Evolutionary conservation across 2,113 vertebrate species (phyloP).

Genomic region (Arvicanthis niloticus): DNA sequence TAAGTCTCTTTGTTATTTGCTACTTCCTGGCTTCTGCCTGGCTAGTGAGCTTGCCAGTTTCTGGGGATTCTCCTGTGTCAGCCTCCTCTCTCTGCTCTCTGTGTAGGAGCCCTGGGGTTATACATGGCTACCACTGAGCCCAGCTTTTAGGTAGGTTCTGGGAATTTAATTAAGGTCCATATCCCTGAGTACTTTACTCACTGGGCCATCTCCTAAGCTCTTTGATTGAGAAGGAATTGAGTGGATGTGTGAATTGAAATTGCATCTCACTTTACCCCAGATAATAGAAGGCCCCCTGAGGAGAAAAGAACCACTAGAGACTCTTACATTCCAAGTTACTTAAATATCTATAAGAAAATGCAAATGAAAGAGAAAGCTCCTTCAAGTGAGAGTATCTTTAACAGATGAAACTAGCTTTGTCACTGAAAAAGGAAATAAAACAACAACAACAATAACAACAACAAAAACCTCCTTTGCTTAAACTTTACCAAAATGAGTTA

Average conservation of each 20-base stretch:
- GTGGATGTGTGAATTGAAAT: neutral
- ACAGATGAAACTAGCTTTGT: neutral
- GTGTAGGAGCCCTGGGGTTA: neutral
- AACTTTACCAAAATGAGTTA: slow-evolving; percentile 17
- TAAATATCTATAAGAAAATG: slow-evolving; percentile 7
- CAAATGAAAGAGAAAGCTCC: neutral
- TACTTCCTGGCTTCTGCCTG: neutral
- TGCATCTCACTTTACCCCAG: neutral
- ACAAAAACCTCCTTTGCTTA: neutral
- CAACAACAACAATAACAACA: neutral
- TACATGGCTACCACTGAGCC: neutral
- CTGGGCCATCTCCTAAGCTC: neutral
- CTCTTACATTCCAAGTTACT: neutral
- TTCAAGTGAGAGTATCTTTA: neutral
- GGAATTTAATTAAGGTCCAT: neutral
- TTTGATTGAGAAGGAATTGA: neutral
- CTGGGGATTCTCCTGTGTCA: neutral
- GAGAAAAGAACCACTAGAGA: slow-evolving; percentile 1
- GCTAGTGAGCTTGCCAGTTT: neutral
- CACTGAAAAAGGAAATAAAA: neutral
- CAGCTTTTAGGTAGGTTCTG: neutral
- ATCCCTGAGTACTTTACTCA: neutral
- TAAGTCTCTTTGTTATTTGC: neutral
- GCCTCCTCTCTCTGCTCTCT: neutral
- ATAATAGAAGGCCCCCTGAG: neutral